Percentiles rank a stretch among this genome's conserved stretches.
These are phyloP conservation scores for Corythoichthys intestinalis DNA, from an alignment of 2,113 vertebrate species.

Conservation along the genomic window DNA sequence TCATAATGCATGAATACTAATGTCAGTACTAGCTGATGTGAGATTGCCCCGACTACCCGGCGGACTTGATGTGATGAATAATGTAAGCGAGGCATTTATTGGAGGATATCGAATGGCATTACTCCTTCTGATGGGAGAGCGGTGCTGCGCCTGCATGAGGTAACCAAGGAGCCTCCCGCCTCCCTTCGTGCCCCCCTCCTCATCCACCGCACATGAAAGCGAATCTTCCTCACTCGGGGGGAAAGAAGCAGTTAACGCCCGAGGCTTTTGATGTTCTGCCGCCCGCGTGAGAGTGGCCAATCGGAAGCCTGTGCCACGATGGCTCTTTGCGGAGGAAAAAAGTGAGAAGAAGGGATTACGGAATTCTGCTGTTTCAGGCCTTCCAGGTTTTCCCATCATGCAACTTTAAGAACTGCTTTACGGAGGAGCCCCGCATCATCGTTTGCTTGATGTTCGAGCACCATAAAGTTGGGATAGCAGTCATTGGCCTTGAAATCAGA, in stretches of 20 bases:
- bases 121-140: neutral
- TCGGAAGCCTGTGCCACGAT: constrained; percentile 54
- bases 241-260: constrained; percentile 70
- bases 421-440: neutral
- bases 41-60: constrained; percentile 13
- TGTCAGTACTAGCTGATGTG: constrained; percentile 27
- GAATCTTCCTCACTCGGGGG: constrained; percentile 62
- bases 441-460: too few species aligned
- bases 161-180: constrained; percentile 42
- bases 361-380: constrained; percentile 41
- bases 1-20: neutral
- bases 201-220: constrained; percentile 54
- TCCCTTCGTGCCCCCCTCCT: constrained; percentile 18
- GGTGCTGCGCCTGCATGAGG: constrained; percentile 52
- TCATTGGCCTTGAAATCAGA: neutral
- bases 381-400: constrained; percentile 30
- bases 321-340: constrained; percentile 50
- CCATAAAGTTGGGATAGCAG: neutral
- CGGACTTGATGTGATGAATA: constrained; percentile 26
- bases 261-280: constrained; percentile 70
- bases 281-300: constrained; percentile 60
- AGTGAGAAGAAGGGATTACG: constrained; percentile 49
- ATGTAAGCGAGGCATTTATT: neutral
- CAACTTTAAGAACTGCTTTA: constrained; percentile 15
- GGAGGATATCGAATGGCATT: neutral